Conservation (phyloP, 1,140 invertebrate genomes). For the Microplitis mediator region DNA sequence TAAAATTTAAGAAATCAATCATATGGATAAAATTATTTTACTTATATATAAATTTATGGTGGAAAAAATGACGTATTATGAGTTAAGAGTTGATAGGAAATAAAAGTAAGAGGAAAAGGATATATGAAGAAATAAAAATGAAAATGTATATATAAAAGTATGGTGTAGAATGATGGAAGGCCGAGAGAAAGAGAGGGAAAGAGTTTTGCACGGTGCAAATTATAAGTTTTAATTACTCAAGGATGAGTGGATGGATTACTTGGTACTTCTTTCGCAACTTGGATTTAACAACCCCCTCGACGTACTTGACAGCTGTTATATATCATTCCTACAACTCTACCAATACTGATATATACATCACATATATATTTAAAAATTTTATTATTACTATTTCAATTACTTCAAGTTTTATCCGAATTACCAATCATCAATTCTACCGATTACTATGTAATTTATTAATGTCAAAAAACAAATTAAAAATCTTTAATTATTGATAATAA, state of each 20-base stretch:
- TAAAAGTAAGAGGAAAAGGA: not conserved
- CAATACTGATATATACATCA: too few relatives aligned
- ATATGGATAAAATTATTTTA: slow-evolving; percentile 34
- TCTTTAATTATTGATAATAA: too few relatives aligned
- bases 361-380: slow-evolving; percentile 12
- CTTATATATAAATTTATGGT: slow-evolving; percentile 22
- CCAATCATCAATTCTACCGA: too few relatives aligned
- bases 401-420: not conserved
- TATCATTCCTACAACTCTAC: not conserved
- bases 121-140: not conserved
- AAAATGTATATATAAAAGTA: not conserved
- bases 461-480: too few relatives aligned
- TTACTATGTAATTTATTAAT: too few relatives aligned
- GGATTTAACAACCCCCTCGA: slow-evolving; percentile 35
- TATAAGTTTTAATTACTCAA: slow-evolving; percentile 56
- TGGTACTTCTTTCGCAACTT: slow-evolving; percentile 38
- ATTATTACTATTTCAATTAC: slow-evolving; percentile 8
- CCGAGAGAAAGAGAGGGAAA: slow-evolving; percentile 13
- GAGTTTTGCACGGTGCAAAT: slow-evolving; percentile 38
- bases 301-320: slow-evolving; percentile 15
- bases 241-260: slow-evolving; percentile 52
- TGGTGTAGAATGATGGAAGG: slow-evolving; percentile 6
- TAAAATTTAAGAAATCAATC: slow-evolving; percentile 47
- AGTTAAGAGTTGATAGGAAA: too few relatives aligned
- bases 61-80: not conserved